These are phyloP conservation scores for Stichopus horrens DNA, from an alignment of 53 echinoderm and acorn worm genomes.

Conservation along the genomic window DNA sequence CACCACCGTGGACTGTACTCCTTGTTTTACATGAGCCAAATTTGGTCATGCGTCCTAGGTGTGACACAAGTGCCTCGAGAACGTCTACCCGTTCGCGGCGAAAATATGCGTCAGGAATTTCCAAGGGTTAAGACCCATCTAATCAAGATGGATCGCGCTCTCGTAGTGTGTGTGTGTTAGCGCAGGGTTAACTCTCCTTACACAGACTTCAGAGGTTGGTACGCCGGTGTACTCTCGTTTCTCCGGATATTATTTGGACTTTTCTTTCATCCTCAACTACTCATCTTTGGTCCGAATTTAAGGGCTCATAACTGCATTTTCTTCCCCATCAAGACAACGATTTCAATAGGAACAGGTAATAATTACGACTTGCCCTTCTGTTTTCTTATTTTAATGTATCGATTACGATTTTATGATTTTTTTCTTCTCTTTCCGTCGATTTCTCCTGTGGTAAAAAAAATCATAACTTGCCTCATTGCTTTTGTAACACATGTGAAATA, in stretches of 20 bases:
- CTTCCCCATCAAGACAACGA: not conserved
- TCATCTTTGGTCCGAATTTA: not conserved
- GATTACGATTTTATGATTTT: no score
- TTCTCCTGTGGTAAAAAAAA: no score
- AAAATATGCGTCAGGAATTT: constrained; percentile 49
- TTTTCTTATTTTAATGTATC: no score
- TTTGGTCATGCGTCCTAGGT: constrained; percentile 46
- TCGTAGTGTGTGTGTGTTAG: constrained; percentile 9
- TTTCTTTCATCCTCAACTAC: constrained; percentile 34
- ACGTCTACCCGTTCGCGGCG: constrained; percentile 42
- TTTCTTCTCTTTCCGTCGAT: no score
- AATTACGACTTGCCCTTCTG: no score
- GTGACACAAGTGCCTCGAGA: constrained; percentile 13
- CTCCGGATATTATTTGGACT: constrained; percentile 40
- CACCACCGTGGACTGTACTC: not conserved
- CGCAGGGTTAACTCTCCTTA: constrained; percentile 3
- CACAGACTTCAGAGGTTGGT: constrained; percentile 36
- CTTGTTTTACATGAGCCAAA: constrained; percentile 45
- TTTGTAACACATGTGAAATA: no score
- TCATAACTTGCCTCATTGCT: no score
- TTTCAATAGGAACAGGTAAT: constrained; percentile 1
- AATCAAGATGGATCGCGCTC: not conserved
- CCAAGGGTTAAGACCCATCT: constrained; percentile 12
- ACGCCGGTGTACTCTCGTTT: constrained; percentile 40
- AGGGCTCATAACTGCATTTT: not conserved